Conservation (phyloP, 2,113 vertebrate species). For the Planiliza haematocheilus region DNA sequence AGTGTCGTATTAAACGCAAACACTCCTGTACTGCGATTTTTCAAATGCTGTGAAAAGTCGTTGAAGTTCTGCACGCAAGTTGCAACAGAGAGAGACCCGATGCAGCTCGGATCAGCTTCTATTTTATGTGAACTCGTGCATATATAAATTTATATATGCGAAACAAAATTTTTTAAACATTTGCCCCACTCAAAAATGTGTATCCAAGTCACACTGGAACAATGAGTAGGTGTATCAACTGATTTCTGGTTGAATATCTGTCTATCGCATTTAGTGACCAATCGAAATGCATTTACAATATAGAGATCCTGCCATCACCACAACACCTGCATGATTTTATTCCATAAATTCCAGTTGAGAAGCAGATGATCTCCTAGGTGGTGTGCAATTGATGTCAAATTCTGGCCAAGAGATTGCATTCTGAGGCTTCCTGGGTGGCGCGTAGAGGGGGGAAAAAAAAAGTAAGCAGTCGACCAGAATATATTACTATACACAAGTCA, state of each 20-base stretch:
- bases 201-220: not conserved
- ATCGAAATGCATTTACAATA: conserved; percentile 17
- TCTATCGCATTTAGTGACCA: conserved; percentile 24
- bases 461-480: conserved; percentile 46
- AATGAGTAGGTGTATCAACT: conserved; percentile 35
- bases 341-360: conserved; percentile 42
- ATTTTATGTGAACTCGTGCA: too few species aligned
- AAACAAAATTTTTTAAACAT: too few species aligned
- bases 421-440: conserved; percentile 33
- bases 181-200: too few species aligned
- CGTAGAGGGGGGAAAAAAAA: not conserved
- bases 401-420: conserved; percentile 30
- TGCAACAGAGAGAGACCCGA: too few species aligned
- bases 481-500: conserved; percentile 64
- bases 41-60: too few species aligned
- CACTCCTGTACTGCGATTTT: too few species aligned
- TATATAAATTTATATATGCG: too few species aligned
- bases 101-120: too few species aligned
- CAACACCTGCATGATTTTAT: conserved; percentile 33
- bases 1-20: too few species aligned
- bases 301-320: conserved; percentile 8
- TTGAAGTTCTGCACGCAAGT: too few species aligned
- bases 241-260: conserved; percentile 32
- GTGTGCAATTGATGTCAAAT: conserved; percentile 60
- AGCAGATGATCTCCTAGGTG: conserved; percentile 52